Base-by-base conservation (phyloP, 1,140 invertebrate genomes). In the Saccostrea glomerata region DNA sequence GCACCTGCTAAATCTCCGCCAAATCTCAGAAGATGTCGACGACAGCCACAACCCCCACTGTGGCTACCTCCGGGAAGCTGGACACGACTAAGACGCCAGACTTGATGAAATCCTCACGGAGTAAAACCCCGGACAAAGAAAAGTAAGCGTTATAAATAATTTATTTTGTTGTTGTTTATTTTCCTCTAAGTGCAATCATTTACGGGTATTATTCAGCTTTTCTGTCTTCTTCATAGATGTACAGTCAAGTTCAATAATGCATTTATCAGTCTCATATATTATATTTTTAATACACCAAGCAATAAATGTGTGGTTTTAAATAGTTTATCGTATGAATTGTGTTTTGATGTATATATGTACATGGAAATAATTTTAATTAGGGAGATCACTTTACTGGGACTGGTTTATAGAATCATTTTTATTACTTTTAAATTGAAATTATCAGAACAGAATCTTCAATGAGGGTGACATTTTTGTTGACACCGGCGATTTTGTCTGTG, bases 91-190 rank as follows among this genome's bases (percentile, higher is more conserved):
- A 84, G 20, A 55, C 82, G 15, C 82, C 82, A 12, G 82, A 84
- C 82, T 6, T 55, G 17, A 30, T 55, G n/a, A 56, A 56, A 20
- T 55, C 40, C 11, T 56, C 40, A 17, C 82, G 55, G 23, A 84
- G 82, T 23, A 84, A 84, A 23, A 55, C 82, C n/a, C 82, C 82
- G 15, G 82, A 84, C 36, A 84, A 84, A 25, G 82, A 84, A 84
- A 84, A 84, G 82, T 84, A 84, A 12, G 82, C 47, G 2, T 47
- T 47, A 7, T 7, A 47, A 47, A 6, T 0, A 47, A 47, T 47
- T 47, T 47, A 9, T 47, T 9, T 47, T 6, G 5, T 47, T 47
- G 47, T 47, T 2, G 2, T 47, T 47, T 47, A 3, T 47, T 47
- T 6, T 6, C 40, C 6, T 47, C 2, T 47, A 2, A 47, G 40